These are phyloP conservation scores for Drosophila tanythrix DNA, from an alignment of 2,888 invertebrate species.

Conservation along the genomic window DNA sequence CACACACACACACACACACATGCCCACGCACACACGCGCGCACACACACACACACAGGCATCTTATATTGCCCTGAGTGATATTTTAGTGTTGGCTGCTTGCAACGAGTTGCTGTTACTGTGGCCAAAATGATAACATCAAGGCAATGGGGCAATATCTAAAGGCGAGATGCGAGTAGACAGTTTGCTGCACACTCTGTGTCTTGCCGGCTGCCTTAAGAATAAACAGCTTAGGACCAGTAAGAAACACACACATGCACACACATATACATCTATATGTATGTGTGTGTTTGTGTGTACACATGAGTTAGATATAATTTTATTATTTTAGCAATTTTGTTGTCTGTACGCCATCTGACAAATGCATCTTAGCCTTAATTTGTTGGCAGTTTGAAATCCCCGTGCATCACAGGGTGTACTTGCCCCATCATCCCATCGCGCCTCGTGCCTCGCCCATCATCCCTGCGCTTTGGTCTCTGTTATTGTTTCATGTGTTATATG, in stretches of 20 bases:
- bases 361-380: constrained; percentile 73
- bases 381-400: constrained; percentile 47
- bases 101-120: constrained; percentile 42
- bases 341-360: constrained; percentile 51
- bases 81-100: constrained; percentile 71
- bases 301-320: constrained; percentile 46
- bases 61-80: constrained; percentile 66
- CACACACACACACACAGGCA: background rate
- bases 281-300: constrained; percentile 15
- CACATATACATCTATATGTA: background rate
- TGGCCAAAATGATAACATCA: constrained; percentile 19
- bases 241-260: constrained; percentile 14
- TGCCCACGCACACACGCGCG: background rate
- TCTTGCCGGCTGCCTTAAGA: constrained; percentile 37
- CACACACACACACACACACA: constrained; percentile 26
- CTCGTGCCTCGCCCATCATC: background rate
- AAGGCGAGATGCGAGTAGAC: constrained; percentile 22
- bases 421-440: background rate
- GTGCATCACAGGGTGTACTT: constrained; percentile 2
- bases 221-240: constrained; percentile 50
- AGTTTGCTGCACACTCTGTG: constrained; percentile 42
- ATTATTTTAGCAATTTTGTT: constrained; percentile 62
- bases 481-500: constrained; percentile 31
- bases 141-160: constrained; percentile 9
- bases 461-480: constrained; percentile 18